phyloP scores from a whole-genome alignment of 2,113 vertebrate genomes.

The Phaetusa simplex region DNA sequence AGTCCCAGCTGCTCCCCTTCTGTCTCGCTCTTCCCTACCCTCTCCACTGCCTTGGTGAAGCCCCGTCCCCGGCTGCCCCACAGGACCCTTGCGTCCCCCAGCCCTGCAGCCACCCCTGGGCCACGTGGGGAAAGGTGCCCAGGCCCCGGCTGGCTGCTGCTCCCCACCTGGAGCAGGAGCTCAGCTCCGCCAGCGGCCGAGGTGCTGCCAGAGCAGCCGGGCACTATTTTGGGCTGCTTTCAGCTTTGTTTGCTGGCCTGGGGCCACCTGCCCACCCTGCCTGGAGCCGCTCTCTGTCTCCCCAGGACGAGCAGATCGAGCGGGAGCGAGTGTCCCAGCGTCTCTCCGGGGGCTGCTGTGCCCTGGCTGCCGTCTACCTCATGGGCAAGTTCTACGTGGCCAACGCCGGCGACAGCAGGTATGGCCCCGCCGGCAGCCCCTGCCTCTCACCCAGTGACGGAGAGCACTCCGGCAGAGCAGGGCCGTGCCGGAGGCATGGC shows the following conservation, averaged over 20 bases:
- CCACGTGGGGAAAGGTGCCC: not conserved
- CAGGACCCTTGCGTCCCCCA: not conserved
- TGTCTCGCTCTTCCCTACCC: not conserved
- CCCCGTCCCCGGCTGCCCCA: not conserved
- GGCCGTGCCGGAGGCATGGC: not conserved
- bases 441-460: fast-evolving
- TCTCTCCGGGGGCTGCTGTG: slow-evolving; percentile 92
- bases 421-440: not conserved
- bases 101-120: not conserved
- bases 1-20: not conserved
- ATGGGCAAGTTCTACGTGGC: slow-evolving; percentile 96
- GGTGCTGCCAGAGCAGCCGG: not conserved
- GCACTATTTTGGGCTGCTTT: not conserved
- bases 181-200: not conserved
- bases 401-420: slow-evolving; percentile 98
- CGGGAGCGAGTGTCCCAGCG: slow-evolving; percentile 81
- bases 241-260: not conserved
- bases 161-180: not conserved
- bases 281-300: not conserved
- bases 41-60: not conserved
- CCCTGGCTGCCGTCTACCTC: slow-evolving; percentile 87
- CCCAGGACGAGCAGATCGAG: slow-evolving; percentile 91
- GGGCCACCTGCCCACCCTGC: not conserved
- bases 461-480: not conserved
- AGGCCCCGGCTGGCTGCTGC: not conserved